Evolutionary conservation across 2,888 invertebrate genomes (phyloP), one percentile per base, ranked within the genome.

Genomic region (Spilarctia lutea): DNA sequence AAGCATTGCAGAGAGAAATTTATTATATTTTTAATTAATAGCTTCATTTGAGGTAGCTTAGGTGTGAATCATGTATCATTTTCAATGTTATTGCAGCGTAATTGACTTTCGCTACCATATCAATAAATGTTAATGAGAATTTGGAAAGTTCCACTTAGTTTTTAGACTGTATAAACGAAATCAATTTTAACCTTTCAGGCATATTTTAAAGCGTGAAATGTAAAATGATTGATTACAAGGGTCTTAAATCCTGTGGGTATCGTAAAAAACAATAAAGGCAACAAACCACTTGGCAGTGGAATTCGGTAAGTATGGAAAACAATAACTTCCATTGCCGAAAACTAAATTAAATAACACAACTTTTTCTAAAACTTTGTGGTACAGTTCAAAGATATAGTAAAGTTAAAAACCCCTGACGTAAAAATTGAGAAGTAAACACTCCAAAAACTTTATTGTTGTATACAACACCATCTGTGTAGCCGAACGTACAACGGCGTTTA

Each of bases 31-130:
- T 87, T 85, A 89, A 90, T 89, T 87, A 86, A 90, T 88, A 81
- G 83, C 84, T 86, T 86, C 78, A 85, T 86, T 85, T 85, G 82
- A 82, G 83, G 76, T 73, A 85, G 76, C 76, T 78, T 76, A 81
- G 82, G 86, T 82, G 85, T 89, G 77, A 87, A 88, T 74, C 78
- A 82, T 74, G 74, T 76, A 73, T 73, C 74, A 71, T 83, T 78
- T 80, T 69, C 79, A 72, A 69, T 77, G 75, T 81, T 79, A 82
- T 86, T 88, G 45, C 71, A 18, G 4, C 66, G 67, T 84, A 87
- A 90, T 91, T 89, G 87, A 79, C 84, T 79, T 80, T 81, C 77
- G 89, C 90, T 90, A 88, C 90, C 83, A 89, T 83, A 83, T 80
- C 76, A 78, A 80, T 87, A 71, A 79, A 79, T 71, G 72, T 81